Base-by-base conservation (phyloP, 2,888 invertebrate species). In the Sphecodes monilicornis region DNA sequence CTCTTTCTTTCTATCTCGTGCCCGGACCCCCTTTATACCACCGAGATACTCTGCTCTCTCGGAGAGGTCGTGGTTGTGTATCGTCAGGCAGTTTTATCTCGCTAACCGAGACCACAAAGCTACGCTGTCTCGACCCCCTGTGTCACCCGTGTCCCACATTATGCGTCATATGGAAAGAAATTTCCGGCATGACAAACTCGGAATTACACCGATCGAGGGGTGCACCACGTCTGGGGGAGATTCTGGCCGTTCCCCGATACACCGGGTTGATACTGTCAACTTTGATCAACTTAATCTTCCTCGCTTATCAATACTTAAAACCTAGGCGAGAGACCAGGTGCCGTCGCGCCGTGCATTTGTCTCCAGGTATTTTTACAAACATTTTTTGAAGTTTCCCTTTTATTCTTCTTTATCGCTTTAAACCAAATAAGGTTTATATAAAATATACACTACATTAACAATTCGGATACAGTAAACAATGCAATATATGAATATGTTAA, bases 51-150 rank as follows among this genome's bases (percentile, higher is more conserved):
- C 76, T 50, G 4, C 78, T 29, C 29, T 60, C 60, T 71, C 57
- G 54, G 57, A 74, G 73, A 72, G 82, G 73, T 78, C 84, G 85
- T 72, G 78, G 57, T 77, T 86, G 89, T 86, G 88, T 88, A 89
- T 91, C 88, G 84, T 68, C 66, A 78, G 71, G 84, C 82, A 81
- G 86, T 88, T 91, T 91, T 90, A 91, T 91, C 91, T 88, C 82
- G 75, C 78, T 79, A 68, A 36, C 71, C 68, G 72, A 79, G 80
- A 72, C 81, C 80, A 81, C 84, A 75, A 79, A 78, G 80, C 75
- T 54, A 43, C 71, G 66, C 10, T 69, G 26, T 29, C 41, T 68
- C 39, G 76, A 74, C n/a, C 70, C 74, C 64, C 60, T 73, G 57
- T 60, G 39, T 54, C n/a, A 54, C 46, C 57, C 75, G 77, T 76